Base-by-base conservation (phyloP, 2,888 invertebrate species). In the Allygus modestus region DNA sequence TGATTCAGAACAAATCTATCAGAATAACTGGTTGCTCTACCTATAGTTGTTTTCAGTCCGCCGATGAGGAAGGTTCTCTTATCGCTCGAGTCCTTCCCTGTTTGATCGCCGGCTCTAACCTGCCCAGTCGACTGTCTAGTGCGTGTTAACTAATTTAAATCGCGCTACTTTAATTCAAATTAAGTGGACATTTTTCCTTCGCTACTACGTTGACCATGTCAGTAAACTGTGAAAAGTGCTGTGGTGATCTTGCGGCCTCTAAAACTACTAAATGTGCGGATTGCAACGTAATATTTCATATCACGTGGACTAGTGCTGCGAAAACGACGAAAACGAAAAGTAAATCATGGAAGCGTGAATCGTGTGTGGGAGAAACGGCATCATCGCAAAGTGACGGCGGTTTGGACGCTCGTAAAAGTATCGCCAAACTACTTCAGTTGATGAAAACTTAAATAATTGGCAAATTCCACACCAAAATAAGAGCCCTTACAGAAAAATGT, bases 61-160 rank as follows among this genome's bases (percentile, higher is more conserved):
- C 54, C 54, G 54, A 54, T 54, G 54, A 54, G 54, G 54, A 54
- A 54, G 54, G 54, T 54, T 54, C 54, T 15, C 54, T n/a, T 54
- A 54, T 54, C 54, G 54, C 23, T 23, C 11, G 54, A 54, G 54
- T 15, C 15, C 51, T 20, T 20, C 54, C 23, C 2, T 54, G 20
- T 54, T 20, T 54, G 54, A 54, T 54, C 11, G 23, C 54, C 54
- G 54, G 54, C 54, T 54, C 54, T 23, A 54, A 20, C 54, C 54
- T 54, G 54, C 54, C 54, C 54, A 23, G 54, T 54, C 23, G 46
- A 15, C 46, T 15, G 17, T 23, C 0, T 23, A n/a, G 23, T 54
- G 54, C 46, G 20, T 23, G 5, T 46, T 20, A 54, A 54, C 5
- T 46, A 54, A 15, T 54, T 54, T 23, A n/a, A 7, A 20, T 54